Percentiles rank a stretch among this genome's conserved stretches.
phyloP scores from a whole-genome alignment of 2,797 vertebrate genomes.

The Thamnophis elegans region DNA sequence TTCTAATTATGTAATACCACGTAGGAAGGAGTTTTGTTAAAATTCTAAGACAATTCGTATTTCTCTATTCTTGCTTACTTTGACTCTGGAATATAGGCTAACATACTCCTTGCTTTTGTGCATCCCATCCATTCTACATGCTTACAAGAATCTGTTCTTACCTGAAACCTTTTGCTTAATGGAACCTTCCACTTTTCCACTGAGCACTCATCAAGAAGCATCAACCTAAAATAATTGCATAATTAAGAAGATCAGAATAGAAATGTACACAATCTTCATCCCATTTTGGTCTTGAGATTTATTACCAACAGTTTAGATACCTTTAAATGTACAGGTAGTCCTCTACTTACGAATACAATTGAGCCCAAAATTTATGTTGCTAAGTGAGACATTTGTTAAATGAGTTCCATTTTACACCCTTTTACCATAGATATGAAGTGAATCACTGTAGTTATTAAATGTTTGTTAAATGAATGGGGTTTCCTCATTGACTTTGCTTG shows the following conservation, averaged over 20 bases:
- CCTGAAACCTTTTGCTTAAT: slow-evolving; percentile 77
- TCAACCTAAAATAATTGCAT: slow-evolving; percentile 69
- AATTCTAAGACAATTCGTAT: background rate
- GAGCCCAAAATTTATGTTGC: background rate
- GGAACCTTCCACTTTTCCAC: slow-evolving; percentile 83
- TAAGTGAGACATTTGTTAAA: background rate
- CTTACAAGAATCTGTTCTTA: slow-evolving; percentile 54
- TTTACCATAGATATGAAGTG: background rate
- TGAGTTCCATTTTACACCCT: background rate
- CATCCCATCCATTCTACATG: background rate
- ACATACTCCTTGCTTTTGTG: background rate
- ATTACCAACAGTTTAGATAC: background rate
- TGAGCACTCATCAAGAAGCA: slow-evolving; percentile 82
- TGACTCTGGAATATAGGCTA: background rate
- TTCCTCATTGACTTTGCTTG: background rate
- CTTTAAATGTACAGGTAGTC: background rate
- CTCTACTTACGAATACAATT: background rate
- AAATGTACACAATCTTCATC: background rate
- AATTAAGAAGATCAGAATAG: slow-evolving; percentile 20
- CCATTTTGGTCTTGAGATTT: background rate
- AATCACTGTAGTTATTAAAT: background rate
- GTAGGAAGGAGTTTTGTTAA: background rate
- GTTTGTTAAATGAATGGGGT: background rate
- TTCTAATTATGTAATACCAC: background rate
- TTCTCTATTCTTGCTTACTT: background rate